Evolutionary conservation across 2,113 vertebrate genomes (phyloP), one percentile per base, ranked within the genome.

Genomic region (Colaptes auratus): DNA sequence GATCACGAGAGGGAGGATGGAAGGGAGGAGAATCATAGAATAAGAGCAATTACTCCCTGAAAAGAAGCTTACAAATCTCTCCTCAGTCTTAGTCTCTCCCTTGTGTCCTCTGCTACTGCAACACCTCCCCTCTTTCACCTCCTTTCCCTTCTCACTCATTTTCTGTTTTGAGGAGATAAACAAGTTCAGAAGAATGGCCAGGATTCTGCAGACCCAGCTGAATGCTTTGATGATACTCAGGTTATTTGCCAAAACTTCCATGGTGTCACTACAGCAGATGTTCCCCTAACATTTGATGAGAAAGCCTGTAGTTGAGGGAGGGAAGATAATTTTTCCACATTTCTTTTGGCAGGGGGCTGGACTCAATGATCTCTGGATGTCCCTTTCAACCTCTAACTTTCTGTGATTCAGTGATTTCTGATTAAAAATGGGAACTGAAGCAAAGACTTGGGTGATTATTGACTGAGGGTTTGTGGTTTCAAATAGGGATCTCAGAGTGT

Each of bases 271-370:
- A 31, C 12, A 82, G 35, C 31, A 46, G 48, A 52, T 46, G 19
- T 64, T 73, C 23, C 27, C 7, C 2, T 39, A 46, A 67, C 12
- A 36, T 56, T 55, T 73, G 15, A 13, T 56, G 46, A 72, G 31
- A 30, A 82, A 72, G 6, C 10, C 8, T 66, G 36, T 35, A 82
- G 65, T 13, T 24, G 8, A 18, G 15, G 25, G 9, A 6, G 6
- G 2, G 3, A 58, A 20, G 3, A 20, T 4, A 2, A n/a, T 66
- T 65, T 25, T 72, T 67, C 28, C 23, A 67, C 0, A 0, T 58
- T 90, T 44, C 42, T 44, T 44, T 44, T 44, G 42, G 15, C 42
- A 44, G 42, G 42, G 42, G 42, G 14, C 42, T 44, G 42, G 42
- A 15, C 42, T 44, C 42, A 44, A 44, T 44, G 42, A 44, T 44